Evolutionary conservation across 2,797 vertebrate genomes (phyloP), one percentile per base, ranked within the genome.

Genomic region (Lagocephalus sceleratus): DNA sequence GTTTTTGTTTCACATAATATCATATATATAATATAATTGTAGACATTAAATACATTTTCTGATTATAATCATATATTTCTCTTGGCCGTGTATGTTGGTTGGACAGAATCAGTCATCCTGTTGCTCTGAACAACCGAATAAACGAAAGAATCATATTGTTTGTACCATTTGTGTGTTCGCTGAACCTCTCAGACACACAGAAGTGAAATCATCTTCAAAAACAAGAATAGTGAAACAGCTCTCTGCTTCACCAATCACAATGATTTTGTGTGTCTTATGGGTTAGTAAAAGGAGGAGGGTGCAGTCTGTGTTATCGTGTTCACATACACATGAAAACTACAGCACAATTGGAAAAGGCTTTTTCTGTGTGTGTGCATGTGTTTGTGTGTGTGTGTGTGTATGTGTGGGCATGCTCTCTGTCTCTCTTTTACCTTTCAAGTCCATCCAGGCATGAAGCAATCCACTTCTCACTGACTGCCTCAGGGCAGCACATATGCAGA

Each of bases 361-460:
- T 76, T 60, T 47, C 57, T 60, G 53, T 68, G 50, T 59, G 15
- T 7, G 19, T 63, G 23, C 51, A 17, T 48, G 51, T 59, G 51
- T 57, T 45, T 51, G 55, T 47, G 48, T 46, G 59, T 53, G 46
- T 53, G 54, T 51, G 49, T 60, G 47, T 41, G 42, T 43, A 22
- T 70, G 71, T 57, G 64, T 62, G 63, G 63, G 66, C 66, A 66
- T 73, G 61, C 77, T 66, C 66, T 60, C 54, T 54, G 48, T 54
- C 47, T 71, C 67, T 66, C 25, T 60, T 73, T 66, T 74, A 79
- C 76, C 82, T 87, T 84, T 87, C 76, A 87, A 80, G 75, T 80
- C 69, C 48, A 14, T 83, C 85, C 81, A 86, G 82, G 73, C 85
- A 80, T 85, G 59, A 83, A 88, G 78, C 78, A 64, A 76, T 79